These are phyloP conservation scores for Atopsyche davidsoni DNA, from an alignment of 1,140 invertebrate species.

Conservation along the genomic window DNA sequence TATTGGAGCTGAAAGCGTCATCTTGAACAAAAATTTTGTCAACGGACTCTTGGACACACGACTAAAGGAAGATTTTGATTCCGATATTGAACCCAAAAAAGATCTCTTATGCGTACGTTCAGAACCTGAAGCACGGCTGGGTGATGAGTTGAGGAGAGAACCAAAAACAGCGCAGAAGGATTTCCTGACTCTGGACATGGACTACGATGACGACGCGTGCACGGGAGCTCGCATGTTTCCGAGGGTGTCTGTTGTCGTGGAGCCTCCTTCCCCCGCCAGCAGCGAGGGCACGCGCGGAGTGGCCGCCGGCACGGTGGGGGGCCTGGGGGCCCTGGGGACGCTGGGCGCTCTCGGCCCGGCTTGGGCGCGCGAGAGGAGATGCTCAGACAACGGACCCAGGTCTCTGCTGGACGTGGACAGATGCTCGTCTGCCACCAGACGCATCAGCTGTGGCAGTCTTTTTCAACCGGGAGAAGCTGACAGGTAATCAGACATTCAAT, in stretches of 20 bases:
- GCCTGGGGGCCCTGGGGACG: slow-evolving; percentile 7
- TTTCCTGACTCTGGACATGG: slow-evolving; percentile 16
- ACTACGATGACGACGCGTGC: slow-evolving; percentile 18
- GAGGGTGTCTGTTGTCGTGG: slow-evolving; percentile 62
- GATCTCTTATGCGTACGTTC: slow-evolving; percentile 13
- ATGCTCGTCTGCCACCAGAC: slow-evolving; percentile 55
- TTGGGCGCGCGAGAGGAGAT: slow-evolving; percentile 25
- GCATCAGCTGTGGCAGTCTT: slow-evolving; percentile 72
- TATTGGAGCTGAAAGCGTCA: slow-evolving; percentile 21
- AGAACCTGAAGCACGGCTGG: slow-evolving; percentile 7
- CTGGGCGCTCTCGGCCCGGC: slow-evolving; percentile 17
- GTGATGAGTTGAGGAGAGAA: slow-evolving; percentile 25
- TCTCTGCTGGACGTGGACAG: slow-evolving; percentile 26
- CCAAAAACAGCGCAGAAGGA: slow-evolving; percentile 15
- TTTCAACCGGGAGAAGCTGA: slow-evolving; percentile 58
- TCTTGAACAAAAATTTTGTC: slow-evolving; percentile 11
- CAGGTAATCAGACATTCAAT: slow-evolving; percentile 42
- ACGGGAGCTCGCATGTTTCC: slow-evolving; percentile 42
- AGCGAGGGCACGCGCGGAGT: slow-evolving; percentile 40
- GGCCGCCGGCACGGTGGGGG: slow-evolving; percentile 1
- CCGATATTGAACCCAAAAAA: slow-evolving; percentile 21
- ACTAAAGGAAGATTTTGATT: slow-evolving; percentile 18
- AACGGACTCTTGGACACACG: slow-evolving; percentile 9
- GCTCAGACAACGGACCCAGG: slow-evolving; percentile 27
- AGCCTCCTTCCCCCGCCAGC: slow-evolving; percentile 60